A percentile compares a stretch with the other conserved stretches of the same genome.
Evolutionary conservation across 2,888 invertebrate genomes (phyloP).

Genomic region (Acleris cristana): DNA sequence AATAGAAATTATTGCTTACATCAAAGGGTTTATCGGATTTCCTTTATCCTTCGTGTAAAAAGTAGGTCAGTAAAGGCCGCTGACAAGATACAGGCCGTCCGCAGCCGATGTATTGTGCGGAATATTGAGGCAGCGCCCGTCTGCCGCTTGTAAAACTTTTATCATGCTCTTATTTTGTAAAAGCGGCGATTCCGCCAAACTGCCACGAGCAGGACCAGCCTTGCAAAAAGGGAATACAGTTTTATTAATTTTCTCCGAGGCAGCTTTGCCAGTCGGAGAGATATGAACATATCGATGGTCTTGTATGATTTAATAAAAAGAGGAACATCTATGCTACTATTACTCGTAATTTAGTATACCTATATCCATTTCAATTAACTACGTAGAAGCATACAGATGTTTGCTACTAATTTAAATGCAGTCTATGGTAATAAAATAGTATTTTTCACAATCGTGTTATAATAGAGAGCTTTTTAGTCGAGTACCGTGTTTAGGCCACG

Average conservation of each 20-base stretch:
- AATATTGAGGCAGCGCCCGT: conserved; percentile 29
- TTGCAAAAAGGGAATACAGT: conserved; percentile 19
- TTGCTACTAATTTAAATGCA: no score
- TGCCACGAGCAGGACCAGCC: conserved; percentile 21
- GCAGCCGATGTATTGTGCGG: conserved; percentile 29
- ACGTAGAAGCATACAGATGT: no score
- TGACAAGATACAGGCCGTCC: conserved; percentile 28
- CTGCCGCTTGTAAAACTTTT: conserved; percentile 35
- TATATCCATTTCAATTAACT: no score
- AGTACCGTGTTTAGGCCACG: no score
- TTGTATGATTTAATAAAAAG: no score
- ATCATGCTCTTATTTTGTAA: conserved; percentile 34
- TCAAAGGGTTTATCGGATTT: conserved; percentile 40
- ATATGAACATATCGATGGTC: neutral
- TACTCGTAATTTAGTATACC: no score
- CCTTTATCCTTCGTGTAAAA: conserved; percentile 33
- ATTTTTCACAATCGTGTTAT: no score
- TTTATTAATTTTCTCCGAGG: conserved; percentile 13
- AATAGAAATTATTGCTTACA: conserved; percentile 40
- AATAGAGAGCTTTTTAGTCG: no score
- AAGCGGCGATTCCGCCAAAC: conserved; percentile 30
- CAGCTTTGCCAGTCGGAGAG: neutral
- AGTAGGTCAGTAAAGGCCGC: conserved; percentile 39
- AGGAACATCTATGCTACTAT: no score
- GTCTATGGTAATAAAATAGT: no score